Conservation (phyloP, 1,140 invertebrate species). For the Microplitis mediator region DNA sequence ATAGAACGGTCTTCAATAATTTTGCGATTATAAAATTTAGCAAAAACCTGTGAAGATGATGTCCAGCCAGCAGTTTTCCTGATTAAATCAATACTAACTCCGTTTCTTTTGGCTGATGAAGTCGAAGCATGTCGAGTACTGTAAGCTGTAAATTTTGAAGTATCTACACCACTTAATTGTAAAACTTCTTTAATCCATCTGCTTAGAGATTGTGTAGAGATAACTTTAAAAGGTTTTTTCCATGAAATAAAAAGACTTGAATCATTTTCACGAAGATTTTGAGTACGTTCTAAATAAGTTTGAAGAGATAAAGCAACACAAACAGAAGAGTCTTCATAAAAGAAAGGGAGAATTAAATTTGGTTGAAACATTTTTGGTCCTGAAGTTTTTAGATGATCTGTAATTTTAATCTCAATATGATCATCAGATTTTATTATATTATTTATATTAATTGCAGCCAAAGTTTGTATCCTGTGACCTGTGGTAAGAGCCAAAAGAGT, state of each 20-base stretch:
- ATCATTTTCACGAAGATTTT: background rate
- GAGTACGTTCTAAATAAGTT: background rate
- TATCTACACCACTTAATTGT: conserved; percentile 26
- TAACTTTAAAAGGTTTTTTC: conserved; percentile 21
- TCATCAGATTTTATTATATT: background rate
- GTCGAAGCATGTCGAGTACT: conserved; percentile 27
- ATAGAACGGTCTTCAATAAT: background rate
- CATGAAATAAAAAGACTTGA: conserved; percentile 14
- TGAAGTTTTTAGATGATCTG: conserved; percentile 14
- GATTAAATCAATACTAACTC: conserved; percentile 15
- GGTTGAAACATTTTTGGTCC: conserved; percentile 7
- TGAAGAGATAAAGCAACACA: conserved; percentile 19
- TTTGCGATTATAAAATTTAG: conserved; percentile 17
- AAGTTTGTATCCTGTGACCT: conserved; percentile 16
- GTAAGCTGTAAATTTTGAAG: conserved; percentile 15
- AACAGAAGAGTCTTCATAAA: background rate
- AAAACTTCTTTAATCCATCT: conserved; percentile 26
- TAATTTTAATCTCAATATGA: conserved; percentile 23
- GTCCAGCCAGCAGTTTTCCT: conserved; percentile 29
- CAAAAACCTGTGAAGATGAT: conserved; percentile 9
- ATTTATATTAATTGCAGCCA: conserved; percentile 9
- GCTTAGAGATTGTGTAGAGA: conserved; percentile 26
- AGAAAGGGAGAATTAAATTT: conserved; percentile 15
- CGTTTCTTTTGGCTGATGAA: conserved; percentile 19
- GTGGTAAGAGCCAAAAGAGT: conserved; percentile 11